Evolutionary conservation across 2,888 invertebrate species (phyloP).

Genomic region (Apamea monoglypha): DNA sequence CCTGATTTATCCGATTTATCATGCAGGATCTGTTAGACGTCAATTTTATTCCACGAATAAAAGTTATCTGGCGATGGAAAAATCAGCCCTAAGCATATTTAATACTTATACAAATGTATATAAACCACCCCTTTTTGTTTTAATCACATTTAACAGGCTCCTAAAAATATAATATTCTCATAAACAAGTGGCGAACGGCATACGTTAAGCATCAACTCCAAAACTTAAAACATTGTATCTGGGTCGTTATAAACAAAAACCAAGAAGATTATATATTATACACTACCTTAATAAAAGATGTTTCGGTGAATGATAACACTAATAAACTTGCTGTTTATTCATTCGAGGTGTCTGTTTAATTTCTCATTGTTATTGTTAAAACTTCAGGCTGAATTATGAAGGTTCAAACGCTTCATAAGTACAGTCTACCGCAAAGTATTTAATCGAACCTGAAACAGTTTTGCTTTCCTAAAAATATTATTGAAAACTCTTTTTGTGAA

Average conservation of each 20-base stretch:
- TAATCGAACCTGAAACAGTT: not conserved
- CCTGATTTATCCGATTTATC: too few relatives aligned
- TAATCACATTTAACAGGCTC: slow-evolving; percentile 11
- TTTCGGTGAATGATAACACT: slow-evolving; percentile 60
- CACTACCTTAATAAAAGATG: slow-evolving; percentile 58
- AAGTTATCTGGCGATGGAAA: too few relatives aligned
- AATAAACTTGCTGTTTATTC: slow-evolving; percentile 65
- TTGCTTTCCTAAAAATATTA: too few relatives aligned
- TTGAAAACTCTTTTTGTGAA: too few relatives aligned
- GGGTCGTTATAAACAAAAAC: slow-evolving; percentile 37
- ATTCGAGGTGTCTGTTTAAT: slow-evolving; percentile 59
- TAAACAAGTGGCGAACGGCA: slow-evolving; percentile 24
- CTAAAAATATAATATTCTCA: slow-evolving; percentile 8
- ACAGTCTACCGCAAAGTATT: not conserved
- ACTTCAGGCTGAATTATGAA: slow-evolving; percentile 34
- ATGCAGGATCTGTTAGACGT: too few relatives aligned
- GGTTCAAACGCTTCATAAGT: slow-evolving; percentile 36
- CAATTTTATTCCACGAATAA: too few relatives aligned
- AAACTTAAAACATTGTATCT: slow-evolving; percentile 40
- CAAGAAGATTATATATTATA: too few relatives aligned
- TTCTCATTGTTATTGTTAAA: slow-evolving; percentile 67
- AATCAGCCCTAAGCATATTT: not conserved
- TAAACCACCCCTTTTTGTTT: not conserved
- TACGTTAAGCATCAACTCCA: slow-evolving; percentile 3
- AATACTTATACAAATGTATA: not conserved